Evolutionary conservation across 2,113 vertebrate species (phyloP).

Genomic region (Piprites chloris): DNA sequence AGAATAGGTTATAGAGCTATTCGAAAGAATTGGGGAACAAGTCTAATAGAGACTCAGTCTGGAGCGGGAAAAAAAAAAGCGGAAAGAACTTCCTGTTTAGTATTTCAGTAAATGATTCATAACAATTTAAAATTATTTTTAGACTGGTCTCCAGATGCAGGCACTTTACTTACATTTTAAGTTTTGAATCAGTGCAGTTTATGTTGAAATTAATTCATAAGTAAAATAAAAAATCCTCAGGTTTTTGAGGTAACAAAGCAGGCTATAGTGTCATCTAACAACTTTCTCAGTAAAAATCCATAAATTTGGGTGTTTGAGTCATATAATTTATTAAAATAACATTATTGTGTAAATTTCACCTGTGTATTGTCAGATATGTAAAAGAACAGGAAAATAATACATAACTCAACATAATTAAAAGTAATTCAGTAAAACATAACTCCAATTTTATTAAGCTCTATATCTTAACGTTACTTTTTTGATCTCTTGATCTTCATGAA

Average conservation of each 20-base stretch:
- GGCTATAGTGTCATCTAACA: background rate
- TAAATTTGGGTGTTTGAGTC: background rate
- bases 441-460: background rate
- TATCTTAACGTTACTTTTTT: background rate
- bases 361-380: background rate
- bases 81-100: background rate
- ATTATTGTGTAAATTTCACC: background rate
- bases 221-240: background rate
- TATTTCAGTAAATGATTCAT: background rate
- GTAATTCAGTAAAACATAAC: background rate
- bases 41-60: background rate
- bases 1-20: background rate
- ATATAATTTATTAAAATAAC: background rate
- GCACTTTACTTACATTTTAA: background rate
- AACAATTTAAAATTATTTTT: background rate
- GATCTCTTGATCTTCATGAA: background rate
- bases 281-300: background rate
- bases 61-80: too few species aligned
- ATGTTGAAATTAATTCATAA: background rate
- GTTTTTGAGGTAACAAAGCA: background rate
- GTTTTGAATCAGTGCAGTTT: background rate
- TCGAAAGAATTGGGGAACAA: background rate
- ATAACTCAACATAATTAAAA: background rate
- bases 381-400: background rate
- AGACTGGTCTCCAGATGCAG: background rate